Base-by-base conservation (phyloP, 2,113 vertebrate species). In the Anguilla japonica region DNA sequence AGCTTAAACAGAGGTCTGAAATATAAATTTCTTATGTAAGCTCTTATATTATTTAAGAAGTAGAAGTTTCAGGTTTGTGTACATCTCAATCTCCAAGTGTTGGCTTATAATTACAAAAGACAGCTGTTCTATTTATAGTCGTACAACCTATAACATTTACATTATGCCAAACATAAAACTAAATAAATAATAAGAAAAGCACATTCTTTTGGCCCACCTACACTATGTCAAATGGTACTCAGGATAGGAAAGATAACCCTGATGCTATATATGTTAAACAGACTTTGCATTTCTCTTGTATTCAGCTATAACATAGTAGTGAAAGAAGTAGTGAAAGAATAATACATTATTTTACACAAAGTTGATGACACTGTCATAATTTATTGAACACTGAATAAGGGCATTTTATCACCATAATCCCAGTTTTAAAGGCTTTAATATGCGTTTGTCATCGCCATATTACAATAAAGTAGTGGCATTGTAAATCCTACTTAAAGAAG, bases 21-120 rank as follows among this genome's bases (percentile, higher is more conserved):
- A 92, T 91, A 93, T 92, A 93, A 93, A 95, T 93, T 91, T 84
- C 92, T 95, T 94, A 94, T 90, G 87, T 95, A 95, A 96, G 90
- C 79, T 92, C 87, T 93, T 94, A 89, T 92, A 94, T 94, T 93
- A 95, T 96, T 94, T 91, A 95, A 81, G 93, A 85, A 92, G 90
- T 91, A 94, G 91, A 94, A 88, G 91, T 93, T 94, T 93, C 91
- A 92, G 86, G 91, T 92, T 89, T 90, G 88, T 92, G 63, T 86
- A 79, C 81, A 85, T 29, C 34, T 83, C 67, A 56, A 29, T 84
- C 90, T 93, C 91, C 89, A 92, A 93, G 89, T 93, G 91, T 95
- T 90, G 93, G 90, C 90, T 92, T 89, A 91, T 95, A 95, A 95
- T 94, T 95, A 92, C 95, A 93, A 91, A 92, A 91, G 92, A 93